A percentile compares a stretch with the other conserved stretches of the same genome.
These are phyloP conservation scores for Apamea anceps DNA, from an alignment of 2,888 invertebrate species.

Conservation along the genomic window DNA sequence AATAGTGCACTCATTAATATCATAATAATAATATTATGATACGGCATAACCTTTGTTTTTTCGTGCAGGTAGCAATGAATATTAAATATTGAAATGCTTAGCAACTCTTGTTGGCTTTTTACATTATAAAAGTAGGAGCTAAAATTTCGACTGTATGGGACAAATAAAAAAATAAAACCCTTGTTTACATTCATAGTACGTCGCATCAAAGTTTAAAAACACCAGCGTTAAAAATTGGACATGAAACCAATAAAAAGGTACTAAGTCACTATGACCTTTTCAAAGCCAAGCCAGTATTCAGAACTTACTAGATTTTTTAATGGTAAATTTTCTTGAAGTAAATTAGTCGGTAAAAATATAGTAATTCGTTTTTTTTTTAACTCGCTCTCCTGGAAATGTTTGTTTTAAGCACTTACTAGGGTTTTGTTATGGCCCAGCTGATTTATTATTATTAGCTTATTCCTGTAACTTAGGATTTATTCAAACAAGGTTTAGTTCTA, in stretches of 20 bases:
- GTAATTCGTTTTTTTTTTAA: neutral
- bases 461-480: neutral
- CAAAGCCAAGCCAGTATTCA: neutral
- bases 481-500: neutral
- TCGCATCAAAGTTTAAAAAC: neutral
- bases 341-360: neutral
- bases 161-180: too few species aligned
- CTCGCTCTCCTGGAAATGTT: neutral
- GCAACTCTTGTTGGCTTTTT: neutral
- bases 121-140: neutral
- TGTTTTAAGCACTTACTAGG: neutral
- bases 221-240: neutral
- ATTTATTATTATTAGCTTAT: neutral
- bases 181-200: neutral
- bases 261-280: neutral
- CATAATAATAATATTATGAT: conserved; percentile 28
- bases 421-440: neutral
- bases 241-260: neutral
- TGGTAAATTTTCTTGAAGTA: neutral
- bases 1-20: conserved; percentile 43
- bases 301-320: neutral
- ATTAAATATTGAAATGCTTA: neutral
- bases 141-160: neutral
- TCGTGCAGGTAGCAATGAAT: neutral
- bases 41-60: conserved; percentile 31